Percentiles rank a stretch among this genome's conserved stretches.
Evolutionary conservation across 2,113 vertebrate genomes (phyloP).

Genomic region (Chiloscyllium plagiosum): DNA sequence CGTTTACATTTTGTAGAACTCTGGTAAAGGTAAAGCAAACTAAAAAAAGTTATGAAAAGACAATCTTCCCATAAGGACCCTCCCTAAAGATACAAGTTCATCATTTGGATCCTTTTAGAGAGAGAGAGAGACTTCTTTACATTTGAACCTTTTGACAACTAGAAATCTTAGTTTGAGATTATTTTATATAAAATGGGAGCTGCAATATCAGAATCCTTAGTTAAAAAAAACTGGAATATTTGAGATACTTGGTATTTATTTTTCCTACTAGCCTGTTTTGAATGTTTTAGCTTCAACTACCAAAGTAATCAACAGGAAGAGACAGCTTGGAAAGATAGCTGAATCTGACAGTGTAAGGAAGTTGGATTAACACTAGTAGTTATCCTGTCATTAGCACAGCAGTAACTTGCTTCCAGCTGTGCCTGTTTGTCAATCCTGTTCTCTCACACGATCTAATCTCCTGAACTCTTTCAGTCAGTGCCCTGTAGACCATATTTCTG

Average conservation of each 20-base stretch:
- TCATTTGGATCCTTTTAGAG: neutral
- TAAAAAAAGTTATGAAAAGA: neutral
- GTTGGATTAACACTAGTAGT: neutral
- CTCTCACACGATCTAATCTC: neutral
- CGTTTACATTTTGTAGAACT: neutral
- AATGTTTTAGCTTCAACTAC: neutral
- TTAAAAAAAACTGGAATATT: neutral
- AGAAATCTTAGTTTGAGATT: neutral
- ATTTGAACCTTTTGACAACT: neutral
- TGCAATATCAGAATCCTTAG: neutral
- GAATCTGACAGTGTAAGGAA: neutral
- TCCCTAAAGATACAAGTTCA: neutral
- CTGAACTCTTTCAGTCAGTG: neutral
- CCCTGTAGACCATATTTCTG: neutral
- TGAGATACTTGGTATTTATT: neutral
- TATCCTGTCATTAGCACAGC: neutral
- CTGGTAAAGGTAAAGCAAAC: neutral
- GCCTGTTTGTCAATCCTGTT: neutral
- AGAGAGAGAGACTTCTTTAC: neutral
- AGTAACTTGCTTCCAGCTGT: neutral
- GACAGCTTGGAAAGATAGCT: neutral
- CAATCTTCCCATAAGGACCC: neutral
- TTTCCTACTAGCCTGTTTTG: neutral
- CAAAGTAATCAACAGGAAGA: neutral
- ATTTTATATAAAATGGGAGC: neutral